Conservation (phyloP, 2,113 vertebrate species). For the Antechinus stuartii region DNA sequence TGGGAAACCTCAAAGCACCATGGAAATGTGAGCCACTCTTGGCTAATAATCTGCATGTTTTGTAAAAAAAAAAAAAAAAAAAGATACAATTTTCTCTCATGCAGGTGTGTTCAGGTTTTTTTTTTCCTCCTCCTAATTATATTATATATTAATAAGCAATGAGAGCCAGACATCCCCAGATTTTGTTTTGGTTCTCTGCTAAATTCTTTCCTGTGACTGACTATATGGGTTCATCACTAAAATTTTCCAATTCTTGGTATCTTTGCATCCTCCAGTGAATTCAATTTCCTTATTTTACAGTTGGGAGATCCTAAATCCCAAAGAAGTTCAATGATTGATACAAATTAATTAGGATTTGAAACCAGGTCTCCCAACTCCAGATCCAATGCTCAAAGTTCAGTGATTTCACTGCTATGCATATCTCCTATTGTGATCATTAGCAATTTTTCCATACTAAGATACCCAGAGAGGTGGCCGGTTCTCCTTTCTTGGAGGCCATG, state of each 20-base stretch:
- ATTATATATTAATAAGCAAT: neutral
- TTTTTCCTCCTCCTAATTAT: neutral
- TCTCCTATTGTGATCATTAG: neutral
- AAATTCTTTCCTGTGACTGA: neutral
- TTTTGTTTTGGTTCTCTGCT: neutral
- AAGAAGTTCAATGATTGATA: neutral
- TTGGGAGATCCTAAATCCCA: neutral
- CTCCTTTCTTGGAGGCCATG: neutral
- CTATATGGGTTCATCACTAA: neutral
- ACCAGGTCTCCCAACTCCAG: neutral
- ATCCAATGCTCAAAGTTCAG: neutral
- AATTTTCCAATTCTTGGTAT: neutral
- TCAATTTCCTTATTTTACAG: neutral
- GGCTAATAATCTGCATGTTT: neutral
- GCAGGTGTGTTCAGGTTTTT: neutral
- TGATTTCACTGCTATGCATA: neutral
- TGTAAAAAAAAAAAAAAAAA: neutral
- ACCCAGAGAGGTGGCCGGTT: neutral
- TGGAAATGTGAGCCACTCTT: neutral
- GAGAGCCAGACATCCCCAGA: neutral
- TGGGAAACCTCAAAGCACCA: neutral
- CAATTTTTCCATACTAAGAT: neutral
- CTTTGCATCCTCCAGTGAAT: neutral
- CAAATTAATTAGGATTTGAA: neutral
- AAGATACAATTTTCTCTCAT: neutral